Evolutionary conservation across 2,113 vertebrate genomes (phyloP), one percentile per base, ranked within the genome.

Genomic region (Carassius auratus): DNA sequence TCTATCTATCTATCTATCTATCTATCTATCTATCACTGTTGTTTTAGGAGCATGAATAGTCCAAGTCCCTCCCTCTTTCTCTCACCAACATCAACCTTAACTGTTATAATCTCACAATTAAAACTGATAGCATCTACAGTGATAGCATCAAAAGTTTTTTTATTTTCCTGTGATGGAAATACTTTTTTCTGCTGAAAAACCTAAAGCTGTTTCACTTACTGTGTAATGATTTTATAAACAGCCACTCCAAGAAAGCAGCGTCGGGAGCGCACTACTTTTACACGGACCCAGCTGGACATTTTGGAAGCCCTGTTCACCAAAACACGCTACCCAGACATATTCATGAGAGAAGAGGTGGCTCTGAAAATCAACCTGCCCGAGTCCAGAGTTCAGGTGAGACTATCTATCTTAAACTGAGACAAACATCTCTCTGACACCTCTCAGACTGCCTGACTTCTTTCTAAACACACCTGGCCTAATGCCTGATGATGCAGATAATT

Each of bases 341-440:
- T 96, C 91, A 96, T 96, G 96, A 93, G 96, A 57, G 96, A 96
- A 89, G 96, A 96, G 89, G 96, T 96, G 87, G 96, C 96, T 2
- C 94, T 96, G 84, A 96, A 96, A 90, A 96, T 96, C 92, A 96
- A 96, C 88, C 92, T 96, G 81, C 96, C 96, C 0, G 96, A 96
- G 92, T 96, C 96, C 81, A 93, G 96, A 83, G 83, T 78, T 66
- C 69, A 85, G 79, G 79, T 85, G 42, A 83, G 83, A 2, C 69
- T 30, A 52, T 17, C 3, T 10, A 55, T 14, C 21, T 76, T 3
- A 52, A 30, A 30, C 14, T 55, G n/a, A 38, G 66, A 21, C 30
- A 36, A 69, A 69, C 8, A 50, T 50, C 33, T 68, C n/a, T 50
- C 73, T 76, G 45, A 45, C 21, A 14, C 42, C 13, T 50, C 36